Evolutionary conservation across 2,888 invertebrate genomes (phyloP).

Genomic region (Parthenolecanium corni): DNA sequence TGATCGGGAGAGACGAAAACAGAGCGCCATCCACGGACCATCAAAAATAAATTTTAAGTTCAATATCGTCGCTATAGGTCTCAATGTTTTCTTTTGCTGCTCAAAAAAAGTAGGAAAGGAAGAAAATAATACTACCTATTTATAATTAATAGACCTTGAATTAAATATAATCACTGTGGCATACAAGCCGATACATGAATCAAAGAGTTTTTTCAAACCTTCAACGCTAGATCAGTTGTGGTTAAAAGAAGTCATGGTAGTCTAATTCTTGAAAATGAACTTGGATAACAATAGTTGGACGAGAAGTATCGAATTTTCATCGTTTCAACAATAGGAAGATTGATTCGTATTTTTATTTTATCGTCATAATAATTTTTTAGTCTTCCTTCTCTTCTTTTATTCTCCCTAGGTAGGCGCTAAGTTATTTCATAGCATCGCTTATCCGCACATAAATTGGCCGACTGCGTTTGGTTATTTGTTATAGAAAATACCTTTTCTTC

Average conservation of each 20-base stretch:
- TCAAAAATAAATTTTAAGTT: background rate
- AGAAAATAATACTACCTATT: constrained; percentile 13
- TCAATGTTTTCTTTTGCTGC: constrained; percentile 8
- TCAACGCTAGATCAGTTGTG: constrained; percentile 13
- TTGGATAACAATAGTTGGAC: constrained; percentile 19
- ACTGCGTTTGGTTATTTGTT: too few relatives aligned
- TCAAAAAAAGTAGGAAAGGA: too few relatives aligned
- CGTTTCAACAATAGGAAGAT: constrained; percentile 13
- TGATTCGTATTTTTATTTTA: background rate
- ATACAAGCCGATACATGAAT: constrained; percentile 17
- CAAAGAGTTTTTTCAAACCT: constrained; percentile 14
- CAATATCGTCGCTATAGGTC: constrained; percentile 12
- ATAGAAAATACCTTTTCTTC: too few relatives aligned
- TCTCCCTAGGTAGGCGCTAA: background rate
- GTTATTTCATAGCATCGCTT: too few relatives aligned
- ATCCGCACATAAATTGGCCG: too few relatives aligned
- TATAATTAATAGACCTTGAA: constrained; percentile 17
- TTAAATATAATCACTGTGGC: constrained; percentile 5
- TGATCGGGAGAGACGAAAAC: too few relatives aligned
- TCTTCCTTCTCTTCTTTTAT: background rate
- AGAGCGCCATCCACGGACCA: background rate
- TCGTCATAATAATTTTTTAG: background rate
- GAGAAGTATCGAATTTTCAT: constrained; percentile 1
- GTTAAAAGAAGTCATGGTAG: constrained; percentile 19
- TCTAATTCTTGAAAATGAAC: constrained; percentile 16